Conservation (phyloP, 2,797 vertebrate genomes). For the Cyclura pinguis region DNA sequence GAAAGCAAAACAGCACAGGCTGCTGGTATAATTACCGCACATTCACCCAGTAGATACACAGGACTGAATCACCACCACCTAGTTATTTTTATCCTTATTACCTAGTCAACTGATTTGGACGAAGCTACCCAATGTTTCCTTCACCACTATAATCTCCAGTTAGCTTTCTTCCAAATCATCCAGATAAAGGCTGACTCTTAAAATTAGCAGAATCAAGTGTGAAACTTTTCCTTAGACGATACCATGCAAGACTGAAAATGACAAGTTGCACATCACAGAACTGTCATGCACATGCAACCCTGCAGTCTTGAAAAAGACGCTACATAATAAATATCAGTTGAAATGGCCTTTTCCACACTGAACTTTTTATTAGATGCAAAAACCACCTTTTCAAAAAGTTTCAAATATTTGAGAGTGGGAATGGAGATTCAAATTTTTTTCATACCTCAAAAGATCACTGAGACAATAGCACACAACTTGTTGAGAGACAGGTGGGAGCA, state of each 20-base stretch:
- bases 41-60: conserved; percentile 74
- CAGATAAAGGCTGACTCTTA: background rate
- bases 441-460: conserved; percentile 26
- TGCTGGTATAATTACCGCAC: conserved; percentile 74
- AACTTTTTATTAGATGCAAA: conserved; percentile 11
- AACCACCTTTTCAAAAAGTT: conserved; percentile 21
- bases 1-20: conserved; percentile 71
- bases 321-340: background rate
- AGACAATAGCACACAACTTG: background rate
- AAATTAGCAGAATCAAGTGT: background rate
- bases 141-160: conserved; percentile 33
- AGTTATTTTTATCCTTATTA: conserved; percentile 78
- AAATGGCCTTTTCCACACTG: background rate
- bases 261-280: background rate
- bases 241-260: background rate
- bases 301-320: too few relatives aligned
- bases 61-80: conserved; percentile 72
- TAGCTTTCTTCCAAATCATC: conserved; percentile 24
- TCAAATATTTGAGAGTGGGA: background rate
- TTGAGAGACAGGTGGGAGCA: conserved; percentile 6
- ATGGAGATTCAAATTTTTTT: background rate
- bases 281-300: background rate
- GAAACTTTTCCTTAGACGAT: background rate
- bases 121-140: conserved; percentile 63
- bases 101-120: conserved; percentile 75